Evolutionary conservation across 1,140 invertebrate species (phyloP).

Genomic region (Drosophila triauraria): DNA sequence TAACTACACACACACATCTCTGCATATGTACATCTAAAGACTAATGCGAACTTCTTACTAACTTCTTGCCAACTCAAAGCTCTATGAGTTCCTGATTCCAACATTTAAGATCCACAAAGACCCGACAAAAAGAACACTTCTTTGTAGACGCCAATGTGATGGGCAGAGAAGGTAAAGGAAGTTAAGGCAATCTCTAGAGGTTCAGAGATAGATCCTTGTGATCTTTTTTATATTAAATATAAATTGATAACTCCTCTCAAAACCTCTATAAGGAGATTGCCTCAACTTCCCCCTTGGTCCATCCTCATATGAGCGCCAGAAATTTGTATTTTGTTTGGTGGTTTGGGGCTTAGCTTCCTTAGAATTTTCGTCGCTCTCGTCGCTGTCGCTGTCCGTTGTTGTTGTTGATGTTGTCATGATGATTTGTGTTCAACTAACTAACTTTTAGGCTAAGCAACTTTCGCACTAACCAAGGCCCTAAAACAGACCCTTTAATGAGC

Average conservation of each 20-base stretch:
- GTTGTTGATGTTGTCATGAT: conserved; percentile 56
- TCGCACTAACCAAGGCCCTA: conserved; percentile 70
- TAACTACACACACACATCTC: conserved; percentile 58
- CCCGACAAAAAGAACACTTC: conserved; percentile 26
- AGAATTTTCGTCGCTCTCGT: conserved; percentile 47
- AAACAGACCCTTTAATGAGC: conserved; percentile 8
- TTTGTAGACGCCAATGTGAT: conserved; percentile 54
- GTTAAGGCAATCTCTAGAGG: conserved; percentile 40
- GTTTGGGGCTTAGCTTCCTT: conserved; percentile 84
- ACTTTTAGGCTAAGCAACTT: conserved; percentile 67
- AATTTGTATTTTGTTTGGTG: conserved; percentile 73
- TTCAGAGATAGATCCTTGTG: too few species aligned
- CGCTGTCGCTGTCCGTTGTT: conserved; percentile 26
- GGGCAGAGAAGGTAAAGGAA: not conserved
- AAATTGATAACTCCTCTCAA: too few species aligned
- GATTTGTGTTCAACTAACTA: conserved; percentile 82
- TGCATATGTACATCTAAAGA: conserved; percentile 59
- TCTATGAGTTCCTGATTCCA: conserved; percentile 12
- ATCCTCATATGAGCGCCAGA: conserved; percentile 45
- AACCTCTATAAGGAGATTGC: conserved; percentile 8
- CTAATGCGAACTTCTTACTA: conserved; percentile 79
- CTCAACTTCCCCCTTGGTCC: not conserved
- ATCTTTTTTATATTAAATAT: too few species aligned
- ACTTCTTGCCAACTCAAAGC: conserved; percentile 41
- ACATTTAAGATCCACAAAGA: conserved; percentile 16